These are phyloP conservation scores for Rhinopomastus cyanomelas DNA, from an alignment of 2,113 vertebrate species.

Conservation along the genomic window DNA sequence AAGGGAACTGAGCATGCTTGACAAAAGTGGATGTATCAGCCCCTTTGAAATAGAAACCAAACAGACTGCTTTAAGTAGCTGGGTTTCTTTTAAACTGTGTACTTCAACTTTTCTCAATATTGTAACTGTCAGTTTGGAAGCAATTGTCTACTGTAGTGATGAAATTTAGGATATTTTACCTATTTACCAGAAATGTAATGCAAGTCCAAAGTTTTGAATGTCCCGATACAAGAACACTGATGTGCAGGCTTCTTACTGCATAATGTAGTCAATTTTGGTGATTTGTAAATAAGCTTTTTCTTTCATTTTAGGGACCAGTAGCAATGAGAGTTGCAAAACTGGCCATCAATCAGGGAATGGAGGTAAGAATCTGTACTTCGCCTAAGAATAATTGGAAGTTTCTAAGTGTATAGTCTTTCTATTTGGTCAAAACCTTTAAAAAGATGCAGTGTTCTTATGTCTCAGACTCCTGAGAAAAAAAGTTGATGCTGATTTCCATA, in stretches of 20 bases:
- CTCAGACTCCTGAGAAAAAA: neutral
- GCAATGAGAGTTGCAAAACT: constrained; percentile 97
- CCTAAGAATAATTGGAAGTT: neutral
- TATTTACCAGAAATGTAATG: neutral
- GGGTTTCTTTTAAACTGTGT: neutral
- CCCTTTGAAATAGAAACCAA: neutral
- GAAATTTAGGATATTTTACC: neutral
- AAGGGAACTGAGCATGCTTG: neutral
- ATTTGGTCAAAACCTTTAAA: neutral
- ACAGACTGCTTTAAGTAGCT: neutral
- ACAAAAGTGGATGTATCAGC: neutral
- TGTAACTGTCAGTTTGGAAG: neutral
- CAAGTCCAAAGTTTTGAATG: neutral
- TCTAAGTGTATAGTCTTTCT: neutral
- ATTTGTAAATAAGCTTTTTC: neutral
- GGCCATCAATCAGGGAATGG: constrained; percentile 95
- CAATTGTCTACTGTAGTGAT: neutral
- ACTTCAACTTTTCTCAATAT: neutral
- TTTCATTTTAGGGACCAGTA: constrained; percentile 87
- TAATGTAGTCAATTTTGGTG: neutral
- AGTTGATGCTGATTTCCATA: neutral
- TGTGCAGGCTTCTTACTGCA: neutral
- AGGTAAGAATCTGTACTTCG: constrained; percentile 78
- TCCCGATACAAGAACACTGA: neutral
- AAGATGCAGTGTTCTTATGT: neutral